Evolutionary conservation across 2,113 vertebrate genomes (phyloP).

Genomic region (Callaeas wilsoni): DNA sequence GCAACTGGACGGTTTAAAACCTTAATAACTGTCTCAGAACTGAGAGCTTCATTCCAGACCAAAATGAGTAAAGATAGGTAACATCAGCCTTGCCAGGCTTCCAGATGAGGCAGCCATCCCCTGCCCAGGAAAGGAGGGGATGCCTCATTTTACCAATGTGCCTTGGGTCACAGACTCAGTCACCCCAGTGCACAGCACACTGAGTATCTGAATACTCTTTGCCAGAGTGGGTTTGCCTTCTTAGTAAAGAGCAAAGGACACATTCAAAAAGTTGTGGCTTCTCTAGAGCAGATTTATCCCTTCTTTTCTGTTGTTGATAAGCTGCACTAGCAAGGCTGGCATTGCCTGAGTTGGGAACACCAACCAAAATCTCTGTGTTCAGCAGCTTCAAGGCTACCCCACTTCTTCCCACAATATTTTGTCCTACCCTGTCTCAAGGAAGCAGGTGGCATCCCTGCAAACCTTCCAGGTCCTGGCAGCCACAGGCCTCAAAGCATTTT

Average conservation of each 20-base stretch:
- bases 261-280: not conserved
- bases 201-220: not conserved
- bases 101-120: not conserved
- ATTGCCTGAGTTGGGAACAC: not conserved
- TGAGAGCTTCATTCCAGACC: not conserved
- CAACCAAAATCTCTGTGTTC: not conserved
- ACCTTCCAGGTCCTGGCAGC: not conserved
- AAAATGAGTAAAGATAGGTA: not conserved
- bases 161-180: not conserved
- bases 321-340: not conserved
- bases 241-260: not conserved
- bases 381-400: not conserved
- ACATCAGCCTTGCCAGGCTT: not conserved
- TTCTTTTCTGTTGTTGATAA: not conserved
- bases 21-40: not conserved
- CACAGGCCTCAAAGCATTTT: not conserved
- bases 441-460: not conserved
- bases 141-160: accelerated
- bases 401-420: not conserved
- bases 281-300: not conserved
- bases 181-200: not conserved
- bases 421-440: not conserved
- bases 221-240: not conserved
- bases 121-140: not conserved
- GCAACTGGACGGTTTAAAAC: not conserved